Evolutionary conservation across 2,113 vertebrate species (phyloP).

Genomic region (Procavia capensis): DNA sequence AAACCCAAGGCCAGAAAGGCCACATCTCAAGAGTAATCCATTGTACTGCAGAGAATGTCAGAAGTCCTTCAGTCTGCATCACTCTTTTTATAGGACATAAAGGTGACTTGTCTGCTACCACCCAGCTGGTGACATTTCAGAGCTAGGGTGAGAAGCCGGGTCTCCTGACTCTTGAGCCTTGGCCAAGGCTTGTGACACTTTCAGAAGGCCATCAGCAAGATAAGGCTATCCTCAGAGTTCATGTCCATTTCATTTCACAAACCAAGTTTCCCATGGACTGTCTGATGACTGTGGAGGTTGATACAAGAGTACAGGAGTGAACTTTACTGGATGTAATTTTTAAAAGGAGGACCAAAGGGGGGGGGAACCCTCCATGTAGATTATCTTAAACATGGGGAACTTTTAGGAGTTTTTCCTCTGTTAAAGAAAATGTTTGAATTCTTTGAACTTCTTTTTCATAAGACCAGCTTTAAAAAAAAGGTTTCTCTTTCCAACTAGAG

Average conservation of each 20-base stretch:
- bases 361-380: not conserved
- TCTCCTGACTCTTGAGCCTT: not conserved
- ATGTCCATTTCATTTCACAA: not conserved
- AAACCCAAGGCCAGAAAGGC: too few species aligned
- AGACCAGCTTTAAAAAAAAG: not conserved
- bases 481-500: not conserved
- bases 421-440: not conserved
- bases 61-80: not conserved
- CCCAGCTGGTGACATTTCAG: not conserved
- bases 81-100: not conserved
- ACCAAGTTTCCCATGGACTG: not conserved
- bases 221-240: not conserved
- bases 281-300: not conserved
- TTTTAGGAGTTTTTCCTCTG: not conserved
- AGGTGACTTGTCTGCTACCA: not conserved
- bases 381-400: not conserved
- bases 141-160: not conserved
- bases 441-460: slow-evolving; percentile 15
- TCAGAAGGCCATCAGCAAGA: not conserved
- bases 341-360: not conserved
- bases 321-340: slow-evolving; percentile 2
- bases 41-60: too few species aligned
- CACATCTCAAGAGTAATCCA: too few species aligned
- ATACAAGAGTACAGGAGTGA: not conserved
- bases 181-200: not conserved